Evolutionary conservation across 1,140 invertebrate genomes (phyloP).

Genomic region (Heterodera carotae): DNA sequence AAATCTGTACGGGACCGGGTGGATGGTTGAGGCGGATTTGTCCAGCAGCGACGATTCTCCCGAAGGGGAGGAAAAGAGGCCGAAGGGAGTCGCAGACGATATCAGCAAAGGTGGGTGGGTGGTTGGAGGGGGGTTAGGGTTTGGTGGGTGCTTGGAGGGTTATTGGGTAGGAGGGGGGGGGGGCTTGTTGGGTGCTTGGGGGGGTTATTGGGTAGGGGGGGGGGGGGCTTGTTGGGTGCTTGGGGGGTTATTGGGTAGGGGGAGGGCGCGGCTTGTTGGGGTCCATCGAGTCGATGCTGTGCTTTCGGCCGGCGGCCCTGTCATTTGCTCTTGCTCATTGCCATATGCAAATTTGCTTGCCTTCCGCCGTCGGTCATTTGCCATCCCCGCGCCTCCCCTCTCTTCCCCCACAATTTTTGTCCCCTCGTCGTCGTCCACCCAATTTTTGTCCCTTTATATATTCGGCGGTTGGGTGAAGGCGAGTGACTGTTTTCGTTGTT

Average conservation of each 20-base stretch:
- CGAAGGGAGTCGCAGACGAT: background rate
- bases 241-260: background rate
- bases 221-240: background rate
- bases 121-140: background rate
- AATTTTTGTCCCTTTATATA: too few relatives aligned
- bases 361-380: too few relatives aligned
- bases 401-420: too few relatives aligned
- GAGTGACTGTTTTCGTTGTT: background rate
- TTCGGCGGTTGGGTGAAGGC: too few relatives aligned
- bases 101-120: too few relatives aligned
- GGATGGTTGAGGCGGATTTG: slow-evolving; percentile 30
- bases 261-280: background rate
- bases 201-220: background rate
- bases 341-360: too few relatives aligned
- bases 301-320: too few relatives aligned
- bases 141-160: background rate
- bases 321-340: too few relatives aligned
- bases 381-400: too few relatives aligned
- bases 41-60: slow-evolving; percentile 24
- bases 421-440: too few relatives aligned
- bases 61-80: background rate
- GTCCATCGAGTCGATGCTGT: too few relatives aligned
- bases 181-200: background rate
- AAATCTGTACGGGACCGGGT: slow-evolving; percentile 24
- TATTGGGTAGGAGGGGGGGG: background rate